These are phyloP conservation scores for Silurus meridionalis DNA, from an alignment of 2,113 vertebrate species.

Conservation along the genomic window DNA sequence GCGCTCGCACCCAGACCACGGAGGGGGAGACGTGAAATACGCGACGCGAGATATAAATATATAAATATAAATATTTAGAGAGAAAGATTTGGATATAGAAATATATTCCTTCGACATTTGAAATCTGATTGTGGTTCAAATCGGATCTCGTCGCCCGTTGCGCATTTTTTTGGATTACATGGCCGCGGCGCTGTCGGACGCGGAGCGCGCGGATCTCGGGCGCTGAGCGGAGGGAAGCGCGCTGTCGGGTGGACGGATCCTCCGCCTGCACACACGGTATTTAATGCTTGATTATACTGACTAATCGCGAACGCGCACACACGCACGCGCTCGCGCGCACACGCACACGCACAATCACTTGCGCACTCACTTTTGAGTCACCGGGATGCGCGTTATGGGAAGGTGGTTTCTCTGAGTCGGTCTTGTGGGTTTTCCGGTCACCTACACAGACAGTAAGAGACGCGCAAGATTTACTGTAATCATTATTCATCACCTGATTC, in stretches of 20 bases:
- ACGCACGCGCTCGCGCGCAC: conserved; percentile 1
- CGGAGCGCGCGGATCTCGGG: conserved; percentile 33
- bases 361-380: conserved; percentile 47
- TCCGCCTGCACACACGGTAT: conserved; percentile 42
- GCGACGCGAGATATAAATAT: not conserved
- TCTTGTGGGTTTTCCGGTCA: conserved; percentile 48
- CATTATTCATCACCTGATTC: conserved; percentile 36
- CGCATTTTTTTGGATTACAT: conserved; percentile 37
- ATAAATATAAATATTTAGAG: not conserved
- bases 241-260: conserved; percentile 39
- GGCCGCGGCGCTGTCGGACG: not conserved
- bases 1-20: not conserved
- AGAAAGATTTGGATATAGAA: too few species aligned
- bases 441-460: conserved; percentile 44
- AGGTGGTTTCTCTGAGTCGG: conserved; percentile 49
- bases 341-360: not conserved
- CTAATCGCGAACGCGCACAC: conserved; percentile 41
- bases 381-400: conserved; percentile 50
- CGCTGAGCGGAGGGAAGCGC: not conserved
- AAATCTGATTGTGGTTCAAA: too few species aligned
- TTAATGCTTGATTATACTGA: conserved; percentile 49
- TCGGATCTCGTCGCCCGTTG: not conserved
- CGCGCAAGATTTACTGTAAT: conserved; percentile 41
- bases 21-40: not conserved
- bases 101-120: too few species aligned